phyloP scores from a whole-genome alignment of 2,888 invertebrate species.

The Parnassius glacialis region DNA sequence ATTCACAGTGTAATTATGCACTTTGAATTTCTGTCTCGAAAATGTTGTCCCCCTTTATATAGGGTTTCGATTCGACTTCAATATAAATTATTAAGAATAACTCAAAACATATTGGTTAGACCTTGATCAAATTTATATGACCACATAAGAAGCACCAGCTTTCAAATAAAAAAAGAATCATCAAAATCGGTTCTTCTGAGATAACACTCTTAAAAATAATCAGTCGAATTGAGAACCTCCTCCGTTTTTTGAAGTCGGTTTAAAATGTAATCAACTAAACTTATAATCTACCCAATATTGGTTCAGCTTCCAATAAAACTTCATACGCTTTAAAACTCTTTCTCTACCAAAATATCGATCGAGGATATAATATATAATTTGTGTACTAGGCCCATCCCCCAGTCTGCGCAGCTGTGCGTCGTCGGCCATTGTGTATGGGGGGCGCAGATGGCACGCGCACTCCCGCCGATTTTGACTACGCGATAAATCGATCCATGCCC shows the following conservation, averaged over 20 bases:
- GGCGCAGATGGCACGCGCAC: slow-evolving; percentile 72
- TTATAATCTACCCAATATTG: too few species aligned
- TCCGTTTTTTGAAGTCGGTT: too few species aligned
- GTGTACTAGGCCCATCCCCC: slow-evolving; percentile 46
- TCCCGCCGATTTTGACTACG: slow-evolving; percentile 39
- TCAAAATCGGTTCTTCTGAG: too few species aligned
- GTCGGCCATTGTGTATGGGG: slow-evolving; percentile 64
- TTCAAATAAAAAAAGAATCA: too few species aligned
- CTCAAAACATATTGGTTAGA: too few species aligned
- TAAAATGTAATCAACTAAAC: too few species aligned
- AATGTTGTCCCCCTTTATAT: slow-evolving; percentile 16
- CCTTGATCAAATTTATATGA: too few species aligned
- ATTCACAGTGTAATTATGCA: slow-evolving; percentile 15
- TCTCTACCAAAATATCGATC: slow-evolving; percentile 30
- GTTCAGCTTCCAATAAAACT: neutral
- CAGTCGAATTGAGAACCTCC: too few species aligned
- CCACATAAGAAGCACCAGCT: too few species aligned
- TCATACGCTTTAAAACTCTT: neutral
- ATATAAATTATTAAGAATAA: too few species aligned
- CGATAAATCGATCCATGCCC: slow-evolving; percentile 54
- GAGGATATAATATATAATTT: slow-evolving; percentile 28
- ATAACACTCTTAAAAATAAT: too few species aligned
- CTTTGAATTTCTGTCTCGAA: slow-evolving; percentile 3
- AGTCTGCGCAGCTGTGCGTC: slow-evolving; percentile 62
- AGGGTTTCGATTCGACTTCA: too few species aligned